A percentile compares a stretch with the other conserved stretches of the same genome.
phyloP scores from a whole-genome alignment of 1,140 invertebrate species.

The Trichonephila clavipes region DNA sequence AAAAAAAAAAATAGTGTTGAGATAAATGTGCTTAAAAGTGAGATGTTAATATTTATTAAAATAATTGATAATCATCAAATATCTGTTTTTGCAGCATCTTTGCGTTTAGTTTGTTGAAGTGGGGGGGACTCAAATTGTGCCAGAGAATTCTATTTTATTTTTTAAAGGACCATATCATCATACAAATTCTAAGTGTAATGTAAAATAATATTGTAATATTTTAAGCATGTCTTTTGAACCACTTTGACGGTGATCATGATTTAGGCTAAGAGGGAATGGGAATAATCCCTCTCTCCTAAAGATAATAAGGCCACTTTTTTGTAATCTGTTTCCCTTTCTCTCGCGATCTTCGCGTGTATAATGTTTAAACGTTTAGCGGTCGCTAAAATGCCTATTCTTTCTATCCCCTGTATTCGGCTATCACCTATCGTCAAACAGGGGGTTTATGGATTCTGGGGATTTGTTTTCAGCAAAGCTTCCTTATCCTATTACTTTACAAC shows the following conservation, averaged over 20 bases:
- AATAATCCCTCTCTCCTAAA: not conserved
- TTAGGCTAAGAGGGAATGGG: not conserved
- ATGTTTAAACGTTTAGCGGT: slow-evolving; percentile 23
- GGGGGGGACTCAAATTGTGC: no score
- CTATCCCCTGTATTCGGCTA: slow-evolving; percentile 46
- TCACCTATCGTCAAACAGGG: slow-evolving; percentile 67
- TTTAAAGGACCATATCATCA: no score
- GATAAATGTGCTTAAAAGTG: no score
- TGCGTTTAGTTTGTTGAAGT: no score
- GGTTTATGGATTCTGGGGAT: slow-evolving; percentile 74
- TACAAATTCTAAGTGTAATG: no score
- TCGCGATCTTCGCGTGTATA: not conserved
- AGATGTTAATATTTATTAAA: no score
- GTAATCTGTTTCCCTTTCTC: not conserved
- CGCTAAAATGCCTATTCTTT: slow-evolving; percentile 38
- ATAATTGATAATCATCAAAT: no score
- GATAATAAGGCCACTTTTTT: not conserved
- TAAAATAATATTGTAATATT: not conserved
- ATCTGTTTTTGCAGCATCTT: no score
- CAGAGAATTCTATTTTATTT: no score
- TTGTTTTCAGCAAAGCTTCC: slow-evolving; percentile 74
- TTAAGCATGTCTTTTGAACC: not conserved
- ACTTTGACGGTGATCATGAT: not conserved
- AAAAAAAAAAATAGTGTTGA: no score
- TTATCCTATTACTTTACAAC: slow-evolving; percentile 71